These are phyloP conservation scores for Poecile atricapillus DNA, from an alignment of 2,113 vertebrate species.

Conservation along the genomic window DNA sequence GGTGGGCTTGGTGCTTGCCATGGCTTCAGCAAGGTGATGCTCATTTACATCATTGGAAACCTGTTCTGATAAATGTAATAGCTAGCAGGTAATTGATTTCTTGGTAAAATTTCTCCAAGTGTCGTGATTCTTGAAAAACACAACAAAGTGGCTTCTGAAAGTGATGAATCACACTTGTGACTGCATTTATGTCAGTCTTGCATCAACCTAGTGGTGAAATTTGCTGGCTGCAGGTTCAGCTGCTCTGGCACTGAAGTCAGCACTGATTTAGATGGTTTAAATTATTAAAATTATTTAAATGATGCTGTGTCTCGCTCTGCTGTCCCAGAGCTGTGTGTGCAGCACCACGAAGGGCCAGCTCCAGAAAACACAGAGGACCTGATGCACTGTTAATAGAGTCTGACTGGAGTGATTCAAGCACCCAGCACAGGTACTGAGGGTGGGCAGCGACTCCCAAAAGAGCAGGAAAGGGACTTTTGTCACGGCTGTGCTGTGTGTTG, in stretches of 20 bases:
- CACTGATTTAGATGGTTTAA: background rate
- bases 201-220: background rate
- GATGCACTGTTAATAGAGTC: accelerated
- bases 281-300: background rate
- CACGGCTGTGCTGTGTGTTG: background rate
- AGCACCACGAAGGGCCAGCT: accelerated
- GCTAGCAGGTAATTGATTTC: slow-evolving; percentile 2
- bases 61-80: background rate
- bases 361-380: background rate
- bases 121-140: background rate
- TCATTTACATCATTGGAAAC: background rate
- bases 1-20: background rate
- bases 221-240: background rate
- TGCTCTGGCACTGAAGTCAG: background rate
- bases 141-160: background rate
- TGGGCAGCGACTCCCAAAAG: background rate
- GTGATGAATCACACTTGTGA: background rate
- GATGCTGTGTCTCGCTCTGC: background rate
- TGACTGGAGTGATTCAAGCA: background rate
- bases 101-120: background rate
- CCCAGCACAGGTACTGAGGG: background rate
- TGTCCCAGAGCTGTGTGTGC: background rate
- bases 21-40: background rate
- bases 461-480: background rate
- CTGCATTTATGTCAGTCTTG: background rate